These are phyloP conservation scores for Apteryx mantelli DNA, from an alignment of 2,113 vertebrate genomes.

Conservation along the genomic window DNA sequence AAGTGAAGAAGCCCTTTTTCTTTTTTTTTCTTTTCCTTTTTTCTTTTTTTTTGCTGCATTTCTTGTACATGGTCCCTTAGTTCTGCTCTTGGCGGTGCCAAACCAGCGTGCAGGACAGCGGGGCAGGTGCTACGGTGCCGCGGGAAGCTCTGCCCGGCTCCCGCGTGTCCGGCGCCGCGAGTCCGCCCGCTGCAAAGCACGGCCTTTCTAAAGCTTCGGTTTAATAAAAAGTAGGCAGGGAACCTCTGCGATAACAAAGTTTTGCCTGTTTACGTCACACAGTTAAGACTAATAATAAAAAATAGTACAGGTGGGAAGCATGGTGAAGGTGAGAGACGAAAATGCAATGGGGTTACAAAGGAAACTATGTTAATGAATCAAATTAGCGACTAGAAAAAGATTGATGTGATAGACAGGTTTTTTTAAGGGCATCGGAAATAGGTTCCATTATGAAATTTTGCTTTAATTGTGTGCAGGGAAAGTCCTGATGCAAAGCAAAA, in stretches of 20 bases:
- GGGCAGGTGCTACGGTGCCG: not conserved
- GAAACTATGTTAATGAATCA: not conserved
- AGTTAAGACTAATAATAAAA: not conserved
- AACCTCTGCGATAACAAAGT: rapidly evolving
- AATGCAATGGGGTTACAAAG: not conserved
- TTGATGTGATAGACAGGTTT: not conserved
- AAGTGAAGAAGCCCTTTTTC: no score
- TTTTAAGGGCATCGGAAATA: constrained; percentile 12
- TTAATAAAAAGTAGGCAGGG: not conserved
- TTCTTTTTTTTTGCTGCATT: not conserved
- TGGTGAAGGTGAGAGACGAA: not conserved
- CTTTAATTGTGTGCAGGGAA: not conserved
- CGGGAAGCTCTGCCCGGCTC: not conserved
- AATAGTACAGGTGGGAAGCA: not conserved
- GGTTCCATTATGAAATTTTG: not conserved
- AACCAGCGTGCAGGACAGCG: no score
- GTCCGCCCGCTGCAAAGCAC: not conserved
- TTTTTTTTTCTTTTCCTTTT: no score
- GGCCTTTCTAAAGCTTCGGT: not conserved
- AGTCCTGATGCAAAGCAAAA: constrained; percentile 20
- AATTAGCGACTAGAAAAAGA: not conserved
- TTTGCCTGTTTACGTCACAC: not conserved
- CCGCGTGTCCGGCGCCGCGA: not conserved
- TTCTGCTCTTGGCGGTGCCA: no score
- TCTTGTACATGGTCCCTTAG: rapidly evolving